Evolutionary conservation across 2,888 invertebrate genomes (phyloP).

Genomic region (Orchesellides sinensis): DNA sequence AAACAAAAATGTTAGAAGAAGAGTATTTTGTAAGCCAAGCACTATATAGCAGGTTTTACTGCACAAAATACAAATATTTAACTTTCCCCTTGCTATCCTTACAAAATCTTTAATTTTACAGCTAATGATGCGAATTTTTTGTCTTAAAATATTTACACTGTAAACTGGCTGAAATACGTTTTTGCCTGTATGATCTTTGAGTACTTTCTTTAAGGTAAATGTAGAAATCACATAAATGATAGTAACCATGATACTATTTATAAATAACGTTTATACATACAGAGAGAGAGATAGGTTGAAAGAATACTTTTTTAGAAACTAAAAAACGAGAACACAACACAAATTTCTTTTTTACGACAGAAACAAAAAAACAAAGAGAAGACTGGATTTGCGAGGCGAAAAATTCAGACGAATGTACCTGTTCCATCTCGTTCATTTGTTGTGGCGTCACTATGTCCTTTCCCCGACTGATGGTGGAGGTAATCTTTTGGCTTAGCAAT

Average conservation of each 20-base stretch:
- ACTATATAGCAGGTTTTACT: too few relatives aligned
- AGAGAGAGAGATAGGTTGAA: constrained; percentile 17
- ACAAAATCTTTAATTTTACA: too few relatives aligned
- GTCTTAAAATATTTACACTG: too few relatives aligned
- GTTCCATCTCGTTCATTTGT: constrained; percentile 63
- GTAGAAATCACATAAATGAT: too few relatives aligned
- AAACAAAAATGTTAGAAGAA: constrained; percentile 27
- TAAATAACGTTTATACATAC: too few relatives aligned
- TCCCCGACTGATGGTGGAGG: constrained; percentile 28
- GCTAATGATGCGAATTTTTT: too few relatives aligned
- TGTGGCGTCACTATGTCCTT: constrained; percentile 39
- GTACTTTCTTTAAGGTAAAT: too few relatives aligned
- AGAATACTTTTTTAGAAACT: not conserved
- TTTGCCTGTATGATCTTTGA: too few relatives aligned
- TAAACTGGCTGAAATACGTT: too few relatives aligned
- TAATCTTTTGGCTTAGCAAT: constrained; percentile 62
- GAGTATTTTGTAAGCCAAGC: constrained; percentile 17
- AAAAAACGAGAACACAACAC: not conserved
- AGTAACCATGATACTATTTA: too few relatives aligned
- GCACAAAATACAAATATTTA: too few relatives aligned
- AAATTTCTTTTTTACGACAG: not conserved
- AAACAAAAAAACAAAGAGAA: not conserved
- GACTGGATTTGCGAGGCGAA: not conserved
- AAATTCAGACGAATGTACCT: constrained; percentile 38
- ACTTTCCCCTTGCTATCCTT: too few relatives aligned